Evolutionary conservation across 2,797 vertebrate genomes (phyloP).

Genomic region (Parauchenoglanis ngamensis): DNA sequence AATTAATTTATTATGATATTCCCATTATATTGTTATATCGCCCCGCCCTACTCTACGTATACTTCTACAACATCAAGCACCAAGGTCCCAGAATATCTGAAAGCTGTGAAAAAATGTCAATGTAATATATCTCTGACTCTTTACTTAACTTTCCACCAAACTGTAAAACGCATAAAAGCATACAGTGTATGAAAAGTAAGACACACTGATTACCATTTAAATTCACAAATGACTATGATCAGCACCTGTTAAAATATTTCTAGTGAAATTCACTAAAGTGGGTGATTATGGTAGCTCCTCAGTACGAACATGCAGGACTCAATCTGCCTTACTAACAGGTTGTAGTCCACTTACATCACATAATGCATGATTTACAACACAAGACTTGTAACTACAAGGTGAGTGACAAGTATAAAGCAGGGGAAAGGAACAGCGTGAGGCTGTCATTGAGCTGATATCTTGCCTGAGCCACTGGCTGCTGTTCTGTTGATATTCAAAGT

Average conservation of each 20-base stretch:
- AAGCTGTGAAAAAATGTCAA: neutral
- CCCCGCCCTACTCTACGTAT: neutral
- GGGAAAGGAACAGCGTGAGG: slow-evolving; percentile 37
- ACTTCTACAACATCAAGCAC: neutral
- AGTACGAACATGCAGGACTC: slow-evolving; percentile 17
- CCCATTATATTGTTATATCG: neutral
- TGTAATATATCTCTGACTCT: neutral
- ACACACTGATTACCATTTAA: too few relatives aligned
- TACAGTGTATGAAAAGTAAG: neutral
- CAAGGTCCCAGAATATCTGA: neutral
- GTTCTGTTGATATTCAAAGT: slow-evolving; percentile 32
- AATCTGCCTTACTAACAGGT: slow-evolving; percentile 16
- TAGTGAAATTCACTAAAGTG: neutral
- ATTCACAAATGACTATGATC: too few relatives aligned
- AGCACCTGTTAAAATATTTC: too few relatives aligned
- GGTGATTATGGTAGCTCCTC: slow-evolving; percentile 27
- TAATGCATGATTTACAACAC: slow-evolving; percentile 30
- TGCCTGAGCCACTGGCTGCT: slow-evolving; percentile 32
- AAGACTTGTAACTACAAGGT: slow-evolving; percentile 36
- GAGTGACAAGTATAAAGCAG: slow-evolving; percentile 47
- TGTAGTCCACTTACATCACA: slow-evolving; percentile 42
- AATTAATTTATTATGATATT: neutral
- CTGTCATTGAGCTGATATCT: slow-evolving; percentile 42
- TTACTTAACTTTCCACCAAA: neutral
- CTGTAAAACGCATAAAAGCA: neutral